phyloP scores from a whole-genome alignment of 2,888 invertebrate genomes.

The Aromia moschata region DNA sequence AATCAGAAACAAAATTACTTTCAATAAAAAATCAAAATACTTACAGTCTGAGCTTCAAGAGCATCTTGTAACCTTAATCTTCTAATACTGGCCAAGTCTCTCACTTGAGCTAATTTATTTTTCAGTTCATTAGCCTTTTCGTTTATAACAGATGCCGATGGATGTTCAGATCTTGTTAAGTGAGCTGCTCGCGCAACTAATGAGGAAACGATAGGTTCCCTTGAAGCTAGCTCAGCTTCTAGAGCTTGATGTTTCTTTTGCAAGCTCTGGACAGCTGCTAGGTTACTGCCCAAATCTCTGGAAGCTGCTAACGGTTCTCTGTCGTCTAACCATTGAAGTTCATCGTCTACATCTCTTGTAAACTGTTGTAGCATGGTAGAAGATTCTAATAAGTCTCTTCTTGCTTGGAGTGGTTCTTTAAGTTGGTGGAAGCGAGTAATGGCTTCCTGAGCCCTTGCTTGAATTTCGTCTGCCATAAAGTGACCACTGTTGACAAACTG shows the following conservation, averaged over 20 bases:
- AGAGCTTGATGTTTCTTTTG: constrained; percentile 94
- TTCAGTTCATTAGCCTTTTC: constrained; percentile 73
- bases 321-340: constrained; percentile 88
- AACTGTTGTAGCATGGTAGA: constrained; percentile 89
- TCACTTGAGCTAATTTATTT: constrained; percentile 73
- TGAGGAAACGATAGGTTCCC: constrained; percentile 83
- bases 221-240: constrained; percentile 87
- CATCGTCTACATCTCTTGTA: constrained; percentile 91
- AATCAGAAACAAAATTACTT: background rate
- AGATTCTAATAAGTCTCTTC: constrained; percentile 92
- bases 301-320: constrained; percentile 77
- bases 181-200: constrained; percentile 78
- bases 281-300: constrained; percentile 68
- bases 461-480: constrained; percentile 89
- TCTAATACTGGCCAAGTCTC: constrained; percentile 77
- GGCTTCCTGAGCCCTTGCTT: constrained; percentile 74
- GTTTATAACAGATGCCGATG: constrained; percentile 80
- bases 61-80: constrained; percentile 80
- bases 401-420: constrained; percentile 89
- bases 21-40: constrained; percentile 31
- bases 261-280: constrained; percentile 84
- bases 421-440: constrained; percentile 70
- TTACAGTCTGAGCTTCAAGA: constrained; percentile 82
- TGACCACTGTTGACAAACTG: constrained; percentile 83
- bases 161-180: constrained; percentile 86